Percentiles rank a stretch among this genome's conserved stretches.
phyloP scores from a whole-genome alignment of 2,888 invertebrate species.

The Folsomia candida region DNA sequence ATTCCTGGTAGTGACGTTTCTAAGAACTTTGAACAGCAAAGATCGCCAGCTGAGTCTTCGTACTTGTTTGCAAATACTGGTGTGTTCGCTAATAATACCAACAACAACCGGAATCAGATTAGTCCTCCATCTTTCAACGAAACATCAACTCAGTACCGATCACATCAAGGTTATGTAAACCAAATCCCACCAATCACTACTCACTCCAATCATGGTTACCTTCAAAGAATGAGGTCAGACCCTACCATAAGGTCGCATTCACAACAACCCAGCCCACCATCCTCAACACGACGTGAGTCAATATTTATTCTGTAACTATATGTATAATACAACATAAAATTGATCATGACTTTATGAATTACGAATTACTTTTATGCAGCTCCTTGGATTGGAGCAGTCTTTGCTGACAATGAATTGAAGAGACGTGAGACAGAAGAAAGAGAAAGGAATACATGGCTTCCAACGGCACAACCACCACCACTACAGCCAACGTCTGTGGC shows the following conservation, averaged over 20 bases:
- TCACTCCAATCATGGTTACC: conserved; percentile 28
- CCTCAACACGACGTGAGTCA: conserved; percentile 3
- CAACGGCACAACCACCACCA: conserved; percentile 8
- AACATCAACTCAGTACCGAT: conserved; percentile 12
- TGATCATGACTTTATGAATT: background rate
- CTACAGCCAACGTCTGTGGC: conserved; percentile 14
- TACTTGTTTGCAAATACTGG: background rate
- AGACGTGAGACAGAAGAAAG: background rate
- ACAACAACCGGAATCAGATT: background rate
- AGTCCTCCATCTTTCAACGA: background rate
- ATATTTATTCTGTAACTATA: background rate
- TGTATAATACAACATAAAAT: background rate
- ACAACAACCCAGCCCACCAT: background rate
- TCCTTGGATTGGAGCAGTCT: background rate
- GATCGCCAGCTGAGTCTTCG: background rate
- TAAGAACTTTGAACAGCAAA: background rate
- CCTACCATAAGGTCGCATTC: conserved; percentile 15
- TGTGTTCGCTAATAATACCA: background rate
- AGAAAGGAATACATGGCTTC: background rate
- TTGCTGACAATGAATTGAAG: background rate
- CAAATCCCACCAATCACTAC: background rate
- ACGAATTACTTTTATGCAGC: background rate
- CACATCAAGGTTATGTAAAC: conserved; percentile 1
- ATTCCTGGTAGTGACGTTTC: too few species aligned
- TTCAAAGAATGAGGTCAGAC: conserved; percentile 47